Base-by-base conservation (phyloP, 2,888 invertebrate genomes). In the Aquatica leii region DNA sequence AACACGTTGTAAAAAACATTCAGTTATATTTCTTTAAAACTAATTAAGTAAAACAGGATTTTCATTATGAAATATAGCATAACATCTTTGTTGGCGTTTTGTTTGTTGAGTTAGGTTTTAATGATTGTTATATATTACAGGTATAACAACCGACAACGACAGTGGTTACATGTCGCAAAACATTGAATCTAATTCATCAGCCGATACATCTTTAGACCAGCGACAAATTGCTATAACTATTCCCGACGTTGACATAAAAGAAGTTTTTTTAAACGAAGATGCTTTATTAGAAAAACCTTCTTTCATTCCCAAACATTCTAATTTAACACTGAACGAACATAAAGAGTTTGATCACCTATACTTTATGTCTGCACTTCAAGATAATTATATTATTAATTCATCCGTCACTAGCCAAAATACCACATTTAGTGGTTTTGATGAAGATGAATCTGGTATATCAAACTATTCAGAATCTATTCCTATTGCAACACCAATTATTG, bases 91-190 rank as follows among this genome's bases (percentile, higher is more conserved):
- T n/a, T n/a, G n/a, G n/a, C n/a, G n/a, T n/a, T n/a, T n/a, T n/a
- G n/a, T 24, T 24, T 24, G 24, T 24, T 24, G 2, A 24, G 21
- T n/a, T 31, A n/a, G 17, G 5, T 17, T 51, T 17, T 11, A 21
- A 35, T 58, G n/a, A 11, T 9, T 21, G 31, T 35, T 9, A 9
- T 50, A 24, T 21, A 35, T 49, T 8, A 54, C 24, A 18, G 41
- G 50, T 17, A 37, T 40, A 4, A 31, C 37, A 15, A 74, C 79
- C 71, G 80, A 81, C 67, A 75, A 78, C 64, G 81, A 81, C 69
- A 81, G 81, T 71, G 81, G 81, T 0, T 81, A 81, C 66, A 73
- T 79, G 62, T 80, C 80, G n/a, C 76, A 78, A 54, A 74, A 77
- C 69, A 73, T 72, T 12, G 80, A 81, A 71, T 78, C 80, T 12